Evolutionary conservation across 2,113 vertebrate species (phyloP), one percentile per base, ranked within the genome.

Genomic region (Python bivittatus): DNA sequence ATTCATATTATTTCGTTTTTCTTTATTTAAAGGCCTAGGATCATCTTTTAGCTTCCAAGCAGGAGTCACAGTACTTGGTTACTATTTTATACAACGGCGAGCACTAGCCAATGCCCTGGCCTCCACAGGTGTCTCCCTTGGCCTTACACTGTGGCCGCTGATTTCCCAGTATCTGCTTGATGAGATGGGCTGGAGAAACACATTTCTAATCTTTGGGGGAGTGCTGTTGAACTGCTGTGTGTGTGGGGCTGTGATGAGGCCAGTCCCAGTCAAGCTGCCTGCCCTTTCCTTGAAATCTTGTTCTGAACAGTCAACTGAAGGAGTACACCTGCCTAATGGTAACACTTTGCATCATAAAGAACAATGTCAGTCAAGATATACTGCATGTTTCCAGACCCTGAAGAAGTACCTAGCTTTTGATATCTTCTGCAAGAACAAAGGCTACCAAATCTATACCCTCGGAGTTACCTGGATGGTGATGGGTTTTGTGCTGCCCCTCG

Each of bases 41-140:
- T 98, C 98, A 15, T 99, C 98, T 95, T 98, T 99, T 95, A 98
- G 98, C 95, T 99, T 99, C 97, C 99, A 99, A 95, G 98, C 98
- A 0, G 98, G 98, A 53, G 95, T 99, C 95, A 99, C 98, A 0
- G 98, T 96, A 15, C 95, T 99, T 90, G 99, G 99, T 0, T 98
- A 98, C 92, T 99, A 99, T 96, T 99, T 99, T 84, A 96, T 98
- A 15, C 98, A 97, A 4, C 98, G 98, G 3, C 97, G 94, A 83
- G 96, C 98, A 0, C 97, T 99, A 60, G 99, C 98, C 96, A 99
- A 99, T 0, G 98, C 99, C 0, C 17, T 99, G 86, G 98, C 99
- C 6, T 99, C 99, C 64, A 97, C 98, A 0, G 99, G 99, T 0
- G 98, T 98, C 17, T 99, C 99, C 27, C 92, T 99, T 0, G 99